A percentile compares a stretch with the other conserved stretches of the same genome.
These are phyloP conservation scores for Macrochelys suwanniensis DNA, from an alignment of 2,797 vertebrate species.

Conservation along the genomic window DNA sequence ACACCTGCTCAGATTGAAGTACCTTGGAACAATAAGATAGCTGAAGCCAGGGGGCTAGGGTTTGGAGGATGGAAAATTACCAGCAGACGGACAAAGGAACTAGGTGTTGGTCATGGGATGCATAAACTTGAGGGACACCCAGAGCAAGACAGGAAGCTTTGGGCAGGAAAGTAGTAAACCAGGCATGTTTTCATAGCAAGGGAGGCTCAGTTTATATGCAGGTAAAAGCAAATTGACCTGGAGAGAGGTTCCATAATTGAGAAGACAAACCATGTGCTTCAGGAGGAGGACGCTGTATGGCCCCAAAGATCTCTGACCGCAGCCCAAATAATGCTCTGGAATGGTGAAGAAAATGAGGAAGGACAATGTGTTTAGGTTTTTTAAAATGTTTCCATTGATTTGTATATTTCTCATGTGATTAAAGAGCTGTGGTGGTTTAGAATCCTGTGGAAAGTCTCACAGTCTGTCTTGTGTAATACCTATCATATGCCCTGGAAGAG, in stretches of 20 bases:
- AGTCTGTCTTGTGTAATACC: not conserved
- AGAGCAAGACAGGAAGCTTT: not conserved
- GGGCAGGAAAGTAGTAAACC: not conserved
- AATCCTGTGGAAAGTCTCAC: not conserved
- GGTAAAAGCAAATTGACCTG: not conserved
- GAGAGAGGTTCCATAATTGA: not conserved
- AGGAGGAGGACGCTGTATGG: not conserved
- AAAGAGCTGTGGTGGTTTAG: not conserved
- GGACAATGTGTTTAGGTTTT: not conserved
- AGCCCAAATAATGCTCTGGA: not conserved
- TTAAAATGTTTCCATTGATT: not conserved
- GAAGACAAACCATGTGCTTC: not conserved
- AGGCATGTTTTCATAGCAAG: not conserved
- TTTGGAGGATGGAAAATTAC: not conserved
- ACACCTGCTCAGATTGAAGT: not conserved
- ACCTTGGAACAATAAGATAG: not conserved
- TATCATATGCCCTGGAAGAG: not conserved
- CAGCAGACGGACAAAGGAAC: not conserved
- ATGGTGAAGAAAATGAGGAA: not conserved
- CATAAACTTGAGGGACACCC: not conserved
- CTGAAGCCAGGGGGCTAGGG: not conserved
- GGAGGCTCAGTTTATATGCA: not conserved
- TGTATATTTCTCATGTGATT: not conserved
- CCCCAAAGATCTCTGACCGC: not conserved
- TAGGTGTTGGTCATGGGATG: not conserved